Conservation (phyloP, 2,888 invertebrate species). For the Apamea epomidion region DNA sequence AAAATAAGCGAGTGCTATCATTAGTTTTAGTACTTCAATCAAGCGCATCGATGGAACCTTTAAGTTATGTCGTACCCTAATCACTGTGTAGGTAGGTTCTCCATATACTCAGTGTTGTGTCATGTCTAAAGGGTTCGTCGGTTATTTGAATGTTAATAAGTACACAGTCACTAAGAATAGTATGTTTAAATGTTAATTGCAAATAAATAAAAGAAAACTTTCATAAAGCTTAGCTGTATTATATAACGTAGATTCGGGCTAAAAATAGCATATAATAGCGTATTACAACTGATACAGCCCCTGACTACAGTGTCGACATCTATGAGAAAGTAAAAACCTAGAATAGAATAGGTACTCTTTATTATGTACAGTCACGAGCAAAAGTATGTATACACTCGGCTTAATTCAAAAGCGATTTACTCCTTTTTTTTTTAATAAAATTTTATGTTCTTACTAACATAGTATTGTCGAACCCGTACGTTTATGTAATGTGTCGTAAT, state of each 20-base stretch:
- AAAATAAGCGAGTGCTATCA: not conserved
- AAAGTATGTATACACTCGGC: no score
- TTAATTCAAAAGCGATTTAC: no score
- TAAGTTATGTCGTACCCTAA: not conserved
- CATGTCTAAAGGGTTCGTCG: not conserved
- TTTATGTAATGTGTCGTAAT: no score
- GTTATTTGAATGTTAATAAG: not conserved
- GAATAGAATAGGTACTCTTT: no score
- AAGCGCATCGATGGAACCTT: not conserved
- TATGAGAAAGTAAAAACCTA: not conserved
- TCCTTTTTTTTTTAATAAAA: no score
- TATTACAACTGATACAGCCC: not conserved
- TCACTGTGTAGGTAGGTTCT: not conserved
- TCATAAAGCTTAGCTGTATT: not conserved
- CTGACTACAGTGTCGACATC: not conserved
- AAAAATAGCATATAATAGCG: no score
- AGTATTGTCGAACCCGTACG: no score
- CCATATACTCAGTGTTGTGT: not conserved
- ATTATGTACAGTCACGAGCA: no score
- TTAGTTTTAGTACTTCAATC: not conserved
- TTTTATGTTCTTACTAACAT: no score
- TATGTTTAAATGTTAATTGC: not conserved
- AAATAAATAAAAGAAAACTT: not conserved
- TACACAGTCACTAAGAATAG: not conserved
- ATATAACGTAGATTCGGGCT: not conserved